phyloP scores from a whole-genome alignment of 2,888 invertebrate species.

The Tridacna crocea region DNA sequence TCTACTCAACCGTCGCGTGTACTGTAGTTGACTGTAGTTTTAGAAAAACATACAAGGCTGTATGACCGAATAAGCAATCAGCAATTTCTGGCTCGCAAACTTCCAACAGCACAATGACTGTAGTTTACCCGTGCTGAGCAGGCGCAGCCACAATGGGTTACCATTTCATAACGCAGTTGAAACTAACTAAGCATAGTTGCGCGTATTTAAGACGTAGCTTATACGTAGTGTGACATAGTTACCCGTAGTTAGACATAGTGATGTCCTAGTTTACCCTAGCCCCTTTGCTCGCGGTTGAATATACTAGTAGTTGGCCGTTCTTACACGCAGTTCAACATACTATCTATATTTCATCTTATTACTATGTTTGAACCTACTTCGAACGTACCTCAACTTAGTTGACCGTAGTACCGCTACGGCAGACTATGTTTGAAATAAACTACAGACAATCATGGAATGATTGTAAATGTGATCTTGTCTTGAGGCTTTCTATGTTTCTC shows the following conservation, averaged over 20 bases:
- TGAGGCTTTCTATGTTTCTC: no score
- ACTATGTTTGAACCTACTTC: not conserved
- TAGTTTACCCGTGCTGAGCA: not conserved
- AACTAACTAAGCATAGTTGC: conserved; percentile 1
- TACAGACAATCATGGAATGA: not conserved
- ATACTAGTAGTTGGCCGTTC: not conserved
- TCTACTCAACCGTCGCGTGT: not conserved
- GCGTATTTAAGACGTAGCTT: not conserved
- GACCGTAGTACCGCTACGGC: not conserved
- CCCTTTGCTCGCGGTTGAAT: conserved; percentile 7
- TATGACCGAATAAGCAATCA: not conserved
- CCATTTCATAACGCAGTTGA: not conserved
- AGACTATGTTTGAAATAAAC: not conserved
- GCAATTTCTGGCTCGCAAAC: not conserved
- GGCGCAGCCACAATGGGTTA: not conserved
- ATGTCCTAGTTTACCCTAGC: conserved; percentile 12
- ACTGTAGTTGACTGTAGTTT: not conserved
- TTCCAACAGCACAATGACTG: conserved; percentile 4
- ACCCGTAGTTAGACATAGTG: not conserved
- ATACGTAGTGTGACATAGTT: not conserved
- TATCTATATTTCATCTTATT: not conserved
- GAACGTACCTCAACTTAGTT: not conserved
- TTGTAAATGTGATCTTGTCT: not conserved
- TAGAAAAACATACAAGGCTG: not conserved
- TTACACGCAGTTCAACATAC: not conserved